Evolutionary conservation across 2,888 invertebrate genomes (phyloP).

Genomic region (Syrphus vitripennis): DNA sequence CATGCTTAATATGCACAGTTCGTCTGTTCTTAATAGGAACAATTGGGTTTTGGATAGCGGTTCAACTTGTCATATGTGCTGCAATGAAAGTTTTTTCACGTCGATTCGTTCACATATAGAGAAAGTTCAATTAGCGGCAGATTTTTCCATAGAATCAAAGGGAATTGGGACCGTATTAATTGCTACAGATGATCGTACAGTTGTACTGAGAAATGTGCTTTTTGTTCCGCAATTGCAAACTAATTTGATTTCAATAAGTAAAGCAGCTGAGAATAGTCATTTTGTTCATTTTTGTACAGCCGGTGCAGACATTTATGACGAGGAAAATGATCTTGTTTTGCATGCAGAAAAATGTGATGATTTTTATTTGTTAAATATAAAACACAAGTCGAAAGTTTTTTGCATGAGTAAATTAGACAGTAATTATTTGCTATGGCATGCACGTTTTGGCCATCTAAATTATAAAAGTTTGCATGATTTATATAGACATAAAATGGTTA

Average conservation of each 20-base stretch:
- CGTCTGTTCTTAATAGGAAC: conserved; percentile 5
- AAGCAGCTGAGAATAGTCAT: not conserved
- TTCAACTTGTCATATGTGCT: too few species aligned
- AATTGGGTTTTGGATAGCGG: conserved; percentile 13
- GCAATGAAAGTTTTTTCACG: too few species aligned
- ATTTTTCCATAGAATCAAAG: too few species aligned
- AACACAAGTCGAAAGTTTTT: not conserved
- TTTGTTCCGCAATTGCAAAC: too few species aligned
- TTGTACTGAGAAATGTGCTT: too few species aligned
- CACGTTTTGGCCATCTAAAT: not conserved
- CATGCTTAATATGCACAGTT: not conserved
- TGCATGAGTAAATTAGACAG: not conserved
- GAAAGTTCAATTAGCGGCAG: too few species aligned
- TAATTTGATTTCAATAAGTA: too few species aligned
- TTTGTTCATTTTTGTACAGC: not conserved
- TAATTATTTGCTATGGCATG: conserved; percentile 1
- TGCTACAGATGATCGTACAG: too few species aligned
- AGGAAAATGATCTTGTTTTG: not conserved
- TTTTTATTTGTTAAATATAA: not conserved
- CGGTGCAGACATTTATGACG: conserved; percentile 6
- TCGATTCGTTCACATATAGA: too few species aligned
- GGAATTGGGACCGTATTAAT: too few species aligned
- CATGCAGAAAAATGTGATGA: not conserved
- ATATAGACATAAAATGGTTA: conserved; percentile 17
- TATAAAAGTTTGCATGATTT: conserved; percentile 11